A percentile compares a stretch with the other conserved stretches of the same genome.
These are phyloP conservation scores for Lepus timidus DNA, from an alignment of 2,113 vertebrate genomes.

Conservation along the genomic window DNA sequence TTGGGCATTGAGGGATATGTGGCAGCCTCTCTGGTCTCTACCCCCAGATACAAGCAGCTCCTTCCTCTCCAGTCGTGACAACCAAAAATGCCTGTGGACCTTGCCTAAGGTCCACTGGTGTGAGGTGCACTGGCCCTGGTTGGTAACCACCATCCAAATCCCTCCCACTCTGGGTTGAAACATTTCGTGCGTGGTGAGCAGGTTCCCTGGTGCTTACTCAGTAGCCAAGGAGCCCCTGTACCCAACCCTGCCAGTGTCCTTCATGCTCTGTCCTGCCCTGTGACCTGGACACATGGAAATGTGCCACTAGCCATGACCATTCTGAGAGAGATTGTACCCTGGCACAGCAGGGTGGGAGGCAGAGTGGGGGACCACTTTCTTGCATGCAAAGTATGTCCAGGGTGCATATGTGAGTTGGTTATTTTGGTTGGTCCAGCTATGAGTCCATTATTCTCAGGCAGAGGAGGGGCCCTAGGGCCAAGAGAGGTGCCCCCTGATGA, in stretches of 20 bases:
- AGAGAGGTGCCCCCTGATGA: not conserved
- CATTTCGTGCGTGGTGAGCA: not conserved
- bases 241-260: accelerated
- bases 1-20: no score
- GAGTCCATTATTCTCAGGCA: not conserved
- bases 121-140: no score
- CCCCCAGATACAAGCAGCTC: no score
- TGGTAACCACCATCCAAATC: not conserved
- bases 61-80: not conserved
- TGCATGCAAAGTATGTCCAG: not conserved
- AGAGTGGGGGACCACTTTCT: not conserved
- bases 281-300: not conserved
- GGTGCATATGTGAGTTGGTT: not conserved
- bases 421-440: not conserved
- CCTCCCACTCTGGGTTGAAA: not conserved
- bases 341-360: not conserved
- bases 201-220: not conserved
- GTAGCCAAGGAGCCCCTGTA: not conserved
- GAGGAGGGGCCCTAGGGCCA: not conserved
- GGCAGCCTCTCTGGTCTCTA: not conserved
- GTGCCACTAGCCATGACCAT: not conserved
- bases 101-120: not conserved
- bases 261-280: not conserved
- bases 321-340: not conserved
- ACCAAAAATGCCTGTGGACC: not conserved